Evolutionary conservation across 2,888 invertebrate genomes (phyloP), one percentile per base, ranked within the genome.

Genomic region (Andrena haemorrhoa): DNA sequence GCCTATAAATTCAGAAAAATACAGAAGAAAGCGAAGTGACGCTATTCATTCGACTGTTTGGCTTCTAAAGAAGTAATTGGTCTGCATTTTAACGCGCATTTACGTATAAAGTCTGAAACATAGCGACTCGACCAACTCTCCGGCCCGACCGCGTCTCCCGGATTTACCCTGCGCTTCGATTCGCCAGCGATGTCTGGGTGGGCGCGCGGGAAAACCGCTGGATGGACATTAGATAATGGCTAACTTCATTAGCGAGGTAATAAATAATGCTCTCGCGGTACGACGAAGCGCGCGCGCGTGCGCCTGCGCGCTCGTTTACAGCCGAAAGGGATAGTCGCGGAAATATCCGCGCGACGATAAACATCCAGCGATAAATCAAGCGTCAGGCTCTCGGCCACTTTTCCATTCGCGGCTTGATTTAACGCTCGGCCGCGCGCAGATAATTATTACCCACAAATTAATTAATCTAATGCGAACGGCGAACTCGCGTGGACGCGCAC

Each of bases 211-310:
- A 72, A 75, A 76, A 69, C 69, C 10, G 80, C 53, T 65, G 56
- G 81, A 77, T 84, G 78, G 74, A 64, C 64, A 75, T 87, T 87
- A 84, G 88, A 87, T 87, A 87, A 87, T 87, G 87, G 86, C 86
- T 82, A 78, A 82, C 87, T 87, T 86, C 86, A 84, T 87, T 87
- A 87, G 80, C 8, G 84, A 69, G 68, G 71, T 69, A 79, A 84
- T 87, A 87, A 87, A 87, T 87, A 87, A 87, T 75, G 75, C 73
- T 63, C 74, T 63, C 73, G 75, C 68, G 51, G 56, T 23, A 64
- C 65, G 77, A 68, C 70, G 75, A 60, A 66, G 79, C 56, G 64
- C 33, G 60, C 33, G 60, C 70, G 80, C 35, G 58, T 41, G 26
- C 56, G 69, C 20, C 69, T 58, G 75, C 31, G 26, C 53, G 68